Evolutionary conservation across 2,888 invertebrate genomes (phyloP).

Genomic region (Leptinotarsa haldemani): DNA sequence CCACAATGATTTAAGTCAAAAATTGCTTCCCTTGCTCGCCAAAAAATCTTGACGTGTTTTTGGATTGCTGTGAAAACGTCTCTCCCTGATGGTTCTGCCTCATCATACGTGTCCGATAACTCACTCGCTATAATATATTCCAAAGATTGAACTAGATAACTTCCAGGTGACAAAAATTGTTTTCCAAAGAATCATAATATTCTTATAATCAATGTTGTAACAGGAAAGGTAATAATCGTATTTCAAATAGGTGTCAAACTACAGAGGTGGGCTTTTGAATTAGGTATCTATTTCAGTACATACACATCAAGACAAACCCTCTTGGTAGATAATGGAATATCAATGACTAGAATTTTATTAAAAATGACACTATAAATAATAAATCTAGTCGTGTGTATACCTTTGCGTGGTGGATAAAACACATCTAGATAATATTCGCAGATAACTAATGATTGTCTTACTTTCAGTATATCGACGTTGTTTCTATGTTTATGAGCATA

Average conservation of each 20-base stretch:
- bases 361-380: conserved; percentile 65
- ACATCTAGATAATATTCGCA: conserved; percentile 59
- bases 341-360: conserved; percentile 56
- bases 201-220: no score
- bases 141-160: no score
- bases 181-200: no score
- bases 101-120: no score
- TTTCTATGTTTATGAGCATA: conserved; percentile 42
- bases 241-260: not conserved
- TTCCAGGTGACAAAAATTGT: no score
- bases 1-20: no score
- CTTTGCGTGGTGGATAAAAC: conserved; percentile 55
- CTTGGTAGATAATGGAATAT: conserved; percentile 37
- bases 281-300: conserved; percentile 7
- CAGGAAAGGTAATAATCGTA: not conserved
- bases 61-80: no score
- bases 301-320: conserved; percentile 33
- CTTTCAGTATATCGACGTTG: conserved; percentile 48
- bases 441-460: conserved; percentile 63
- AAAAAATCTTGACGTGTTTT: no score
- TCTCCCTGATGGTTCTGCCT: no score
- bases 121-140: no score
- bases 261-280: conserved; percentile 8
- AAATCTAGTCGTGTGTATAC: conserved; percentile 58
- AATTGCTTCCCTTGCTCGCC: no score